phyloP scores from a whole-genome alignment of 92 coral and sea anemone species.

The Siderastrea radians region DNA sequence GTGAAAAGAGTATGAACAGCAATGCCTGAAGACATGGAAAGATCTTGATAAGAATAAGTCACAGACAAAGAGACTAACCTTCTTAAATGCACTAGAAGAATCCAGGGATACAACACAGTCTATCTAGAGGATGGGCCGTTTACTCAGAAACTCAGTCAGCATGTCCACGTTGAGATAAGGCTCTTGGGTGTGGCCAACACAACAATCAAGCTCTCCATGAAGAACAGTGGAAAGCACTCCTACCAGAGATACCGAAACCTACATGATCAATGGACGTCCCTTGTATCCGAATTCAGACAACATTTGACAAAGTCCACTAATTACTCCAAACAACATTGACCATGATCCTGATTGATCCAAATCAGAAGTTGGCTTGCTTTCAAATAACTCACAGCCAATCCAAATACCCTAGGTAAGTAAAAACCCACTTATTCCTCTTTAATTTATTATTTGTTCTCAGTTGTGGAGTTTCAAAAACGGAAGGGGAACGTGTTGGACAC shows the following conservation, averaged over 20 bases:
- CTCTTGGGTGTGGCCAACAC: too few species aligned
- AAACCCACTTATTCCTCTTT: too few species aligned
- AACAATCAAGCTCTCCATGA: conserved; percentile 13
- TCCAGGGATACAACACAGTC: conserved; percentile 32
- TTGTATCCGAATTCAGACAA: conserved; percentile 11
- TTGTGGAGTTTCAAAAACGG: too few species aligned
- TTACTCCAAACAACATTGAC: conserved; percentile 22
- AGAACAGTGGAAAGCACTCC: not conserved
- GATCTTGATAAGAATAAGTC: conserved; percentile 33
- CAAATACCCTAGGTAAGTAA: too few species aligned
- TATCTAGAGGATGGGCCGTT: too few species aligned
- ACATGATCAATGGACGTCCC: conserved; percentile 20
- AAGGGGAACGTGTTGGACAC: too few species aligned
- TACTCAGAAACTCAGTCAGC: too few species aligned
- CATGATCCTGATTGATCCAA: too few species aligned
- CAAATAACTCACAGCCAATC: too few species aligned
- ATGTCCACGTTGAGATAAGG: too few species aligned
- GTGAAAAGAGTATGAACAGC: conserved; percentile 20
- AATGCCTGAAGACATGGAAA: conserved; percentile 13
- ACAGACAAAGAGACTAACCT: conserved; percentile 38
- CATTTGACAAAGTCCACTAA: conserved; percentile 15
- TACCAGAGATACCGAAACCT: conserved; percentile 1
- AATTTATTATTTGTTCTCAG: too few species aligned
- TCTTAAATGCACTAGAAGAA: conserved; percentile 49
- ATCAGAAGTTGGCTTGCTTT: too few species aligned